Conservation (phyloP, 2,888 invertebrate genomes). For the Morpho helenor region DNA sequence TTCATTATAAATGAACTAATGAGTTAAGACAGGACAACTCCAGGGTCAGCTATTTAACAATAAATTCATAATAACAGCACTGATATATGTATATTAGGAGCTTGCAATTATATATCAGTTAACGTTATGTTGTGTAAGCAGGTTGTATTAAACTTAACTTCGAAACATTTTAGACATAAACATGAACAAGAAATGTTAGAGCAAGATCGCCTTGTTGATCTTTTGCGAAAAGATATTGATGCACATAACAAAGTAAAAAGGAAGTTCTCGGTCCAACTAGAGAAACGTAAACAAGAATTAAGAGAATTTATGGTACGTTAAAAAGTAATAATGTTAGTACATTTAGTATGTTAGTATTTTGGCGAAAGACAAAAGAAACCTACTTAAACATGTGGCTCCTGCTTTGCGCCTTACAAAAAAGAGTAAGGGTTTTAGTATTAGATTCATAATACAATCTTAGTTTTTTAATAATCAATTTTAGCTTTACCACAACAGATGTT, state of each 20-base stretch:
- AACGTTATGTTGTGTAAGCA: not conserved
- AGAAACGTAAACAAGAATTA: slow-evolving; percentile 78
- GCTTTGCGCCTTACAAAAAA: no score
- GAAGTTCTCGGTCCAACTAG: slow-evolving; percentile 74
- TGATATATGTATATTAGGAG: no score
- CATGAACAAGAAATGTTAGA: slow-evolving; percentile 81
- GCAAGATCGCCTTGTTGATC: slow-evolving; percentile 76
- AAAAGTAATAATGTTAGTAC: not conserved
- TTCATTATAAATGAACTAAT: no score
- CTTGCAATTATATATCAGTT: no score
- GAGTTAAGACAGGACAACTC: no score
- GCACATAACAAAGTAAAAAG: slow-evolving; percentile 77
- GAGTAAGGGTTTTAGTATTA: no score
- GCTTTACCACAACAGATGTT: no score
- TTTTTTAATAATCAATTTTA: no score
- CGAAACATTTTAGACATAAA: slow-evolving; percentile 45
- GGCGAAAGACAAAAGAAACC: not conserved
- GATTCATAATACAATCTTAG: no score
- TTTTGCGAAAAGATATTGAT: slow-evolving; percentile 80
- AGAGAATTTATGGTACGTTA: slow-evolving; percentile 80
- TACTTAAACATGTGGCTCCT: not conserved
- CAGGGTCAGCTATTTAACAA: no score
- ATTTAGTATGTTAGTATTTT: not conserved
- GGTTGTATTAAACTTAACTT: not conserved
- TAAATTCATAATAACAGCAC: no score